Evolutionary conservation across 2,113 vertebrate genomes (phyloP).

Genomic region (Sinocyclocheilus grahami): DNA sequence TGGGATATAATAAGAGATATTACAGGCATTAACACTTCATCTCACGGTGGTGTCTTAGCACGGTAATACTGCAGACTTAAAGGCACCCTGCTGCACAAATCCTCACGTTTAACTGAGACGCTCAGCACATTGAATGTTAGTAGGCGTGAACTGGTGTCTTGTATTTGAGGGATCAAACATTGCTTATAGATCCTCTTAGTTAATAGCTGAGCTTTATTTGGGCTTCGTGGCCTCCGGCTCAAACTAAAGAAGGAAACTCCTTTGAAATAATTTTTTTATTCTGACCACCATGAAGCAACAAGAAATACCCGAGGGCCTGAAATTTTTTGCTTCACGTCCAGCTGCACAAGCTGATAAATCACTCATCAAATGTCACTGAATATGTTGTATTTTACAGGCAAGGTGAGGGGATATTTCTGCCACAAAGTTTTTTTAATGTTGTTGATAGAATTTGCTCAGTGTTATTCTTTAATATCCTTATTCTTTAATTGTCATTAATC

Average conservation of each 20-base stretch:
- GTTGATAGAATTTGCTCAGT: background rate
- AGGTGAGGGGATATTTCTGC: background rate
- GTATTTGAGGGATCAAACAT: conserved; percentile 27
- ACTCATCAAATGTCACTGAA: background rate
- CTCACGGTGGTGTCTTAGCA: conserved; percentile 20
- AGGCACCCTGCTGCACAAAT: conserved; percentile 27
- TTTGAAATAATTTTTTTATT: background rate
- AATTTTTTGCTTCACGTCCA: background rate
- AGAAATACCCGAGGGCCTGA: background rate
- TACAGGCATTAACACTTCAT: conserved; percentile 7
- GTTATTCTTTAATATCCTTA: too few species aligned
- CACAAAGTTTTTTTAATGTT: background rate
- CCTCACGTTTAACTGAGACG: background rate
- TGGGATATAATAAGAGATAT: conserved; percentile 24
- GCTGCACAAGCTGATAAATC: background rate
- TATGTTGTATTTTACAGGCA: background rate
- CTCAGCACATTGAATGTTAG: background rate
- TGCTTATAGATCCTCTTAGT: background rate
- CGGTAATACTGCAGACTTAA: conserved; percentile 10
- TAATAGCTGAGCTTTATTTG: background rate
- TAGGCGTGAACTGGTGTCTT: background rate
- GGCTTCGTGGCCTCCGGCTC: background rate
- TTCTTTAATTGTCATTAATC: too few species aligned
- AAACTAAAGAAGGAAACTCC: background rate
- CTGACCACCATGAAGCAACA: background rate